Evolutionary conservation across 2,113 vertebrate species (phyloP).

Genomic region (Vidua macroura): DNA sequence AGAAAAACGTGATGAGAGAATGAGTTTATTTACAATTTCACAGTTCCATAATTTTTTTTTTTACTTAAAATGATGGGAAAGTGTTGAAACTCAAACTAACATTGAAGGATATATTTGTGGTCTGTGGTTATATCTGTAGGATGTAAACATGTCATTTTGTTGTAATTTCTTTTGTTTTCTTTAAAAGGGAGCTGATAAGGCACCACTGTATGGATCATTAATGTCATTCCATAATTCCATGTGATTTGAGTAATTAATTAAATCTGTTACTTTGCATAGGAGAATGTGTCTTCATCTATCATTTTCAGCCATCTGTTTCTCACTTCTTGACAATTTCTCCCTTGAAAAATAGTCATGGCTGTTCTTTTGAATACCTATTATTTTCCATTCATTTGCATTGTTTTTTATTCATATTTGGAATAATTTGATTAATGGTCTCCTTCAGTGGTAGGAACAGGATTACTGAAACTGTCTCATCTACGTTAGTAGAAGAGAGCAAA

Average conservation of each 20-base stretch:
- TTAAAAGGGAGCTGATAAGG: conserved; percentile 3
- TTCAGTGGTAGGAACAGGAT: not conserved
- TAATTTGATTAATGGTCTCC: conserved; percentile 55
- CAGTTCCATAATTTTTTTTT: not conserved
- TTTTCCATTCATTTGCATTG: conserved; percentile 35
- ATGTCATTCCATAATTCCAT: conserved; percentile 37
- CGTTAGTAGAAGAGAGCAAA: not conserved
- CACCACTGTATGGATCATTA: conserved; percentile 27
- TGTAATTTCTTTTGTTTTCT: conserved; percentile 13
- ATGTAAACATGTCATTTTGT: not conserved
- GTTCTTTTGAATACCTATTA: conserved; percentile 51
- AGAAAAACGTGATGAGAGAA: not conserved
- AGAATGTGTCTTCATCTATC: conserved; percentile 9
- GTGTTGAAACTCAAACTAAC: not conserved
- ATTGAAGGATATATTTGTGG: not conserved
- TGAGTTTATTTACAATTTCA: not conserved
- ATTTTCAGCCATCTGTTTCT: conserved; percentile 58
- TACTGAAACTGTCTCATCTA: conserved; percentile 13
- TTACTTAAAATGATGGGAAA: not conserved
- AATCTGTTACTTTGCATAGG: conserved; percentile 30
- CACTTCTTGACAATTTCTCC: conserved; percentile 41
- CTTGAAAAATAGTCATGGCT: conserved; percentile 38
- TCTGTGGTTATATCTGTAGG: not conserved
- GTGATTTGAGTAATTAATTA: conserved; percentile 54
- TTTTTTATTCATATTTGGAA: conserved; percentile 34